Conservation (phyloP, 2,113 vertebrate genomes). For the Mustela nigripes region DNA sequence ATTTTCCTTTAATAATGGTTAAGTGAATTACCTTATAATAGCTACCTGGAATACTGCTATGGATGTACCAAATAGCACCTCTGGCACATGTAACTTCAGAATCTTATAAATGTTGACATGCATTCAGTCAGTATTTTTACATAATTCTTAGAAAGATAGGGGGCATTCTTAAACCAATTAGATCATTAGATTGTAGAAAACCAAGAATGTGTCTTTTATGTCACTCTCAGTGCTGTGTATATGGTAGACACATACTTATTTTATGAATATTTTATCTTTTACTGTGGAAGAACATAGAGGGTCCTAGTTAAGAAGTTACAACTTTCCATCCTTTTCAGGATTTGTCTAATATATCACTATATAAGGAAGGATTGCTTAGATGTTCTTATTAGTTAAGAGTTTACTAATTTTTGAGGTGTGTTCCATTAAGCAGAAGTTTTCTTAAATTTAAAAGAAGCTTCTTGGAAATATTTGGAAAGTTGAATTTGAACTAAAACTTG, state of each 20-base stretch:
- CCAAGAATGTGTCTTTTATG: neutral
- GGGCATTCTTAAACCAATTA: neutral
- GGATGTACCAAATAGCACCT: neutral
- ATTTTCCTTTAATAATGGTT: neutral
- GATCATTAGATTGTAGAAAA: neutral
- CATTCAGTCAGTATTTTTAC: neutral
- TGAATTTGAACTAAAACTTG: slow-evolving; percentile 9
- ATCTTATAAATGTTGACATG: neutral
- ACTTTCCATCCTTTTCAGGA: neutral
- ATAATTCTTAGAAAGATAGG: neutral
- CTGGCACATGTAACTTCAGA: neutral
- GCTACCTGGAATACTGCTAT: neutral
- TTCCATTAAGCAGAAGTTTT: neutral
- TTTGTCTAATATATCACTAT: neutral
- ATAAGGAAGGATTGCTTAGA: neutral
- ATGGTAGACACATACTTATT: neutral
- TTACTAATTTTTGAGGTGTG: neutral
- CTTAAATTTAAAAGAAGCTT: slow-evolving; percentile 42
- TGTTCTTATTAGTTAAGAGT: neutral
- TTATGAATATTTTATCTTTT: neutral
- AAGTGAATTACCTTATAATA: neutral
- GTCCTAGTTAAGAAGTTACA: neutral
- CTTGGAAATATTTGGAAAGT: neutral
- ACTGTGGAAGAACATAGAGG: neutral
- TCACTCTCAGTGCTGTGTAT: neutral